Base-by-base conservation (phyloP, 1,140 invertebrate genomes). In the Drosophila ambigua region DNA sequence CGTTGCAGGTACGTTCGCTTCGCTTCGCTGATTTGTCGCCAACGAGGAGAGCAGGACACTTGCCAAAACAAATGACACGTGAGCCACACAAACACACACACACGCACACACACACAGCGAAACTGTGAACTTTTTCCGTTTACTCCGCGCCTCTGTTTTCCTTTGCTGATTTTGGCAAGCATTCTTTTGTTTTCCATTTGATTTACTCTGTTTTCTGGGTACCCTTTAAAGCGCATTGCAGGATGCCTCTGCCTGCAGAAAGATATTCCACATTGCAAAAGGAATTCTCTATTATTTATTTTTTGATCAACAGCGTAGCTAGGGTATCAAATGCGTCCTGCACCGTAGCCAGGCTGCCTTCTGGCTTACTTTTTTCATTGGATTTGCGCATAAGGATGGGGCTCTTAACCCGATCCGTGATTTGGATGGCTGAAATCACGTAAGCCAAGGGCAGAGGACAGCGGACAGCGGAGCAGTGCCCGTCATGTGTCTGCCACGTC, bases 31-130 rank as follows among this genome's bases (percentile, higher is more conserved):
- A 76, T 72, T 75, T 66, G 71, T 61, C 59, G 63, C 60, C 59
- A 73, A 62, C 50, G 59, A 51, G 50, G 41, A 13, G 35, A 64
- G 61, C 49, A 74, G 69, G 71, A 68, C 60, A 66, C 72, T 66
- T 66, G 80, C 76, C 80, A 84, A 79, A 83, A 79, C 72, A 84
- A 84, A 84, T 84, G 72, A 79, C 80, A 84, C 80, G 80, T 84
- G 77, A 84, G 80, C 76, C 63, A 54, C 54, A 77, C 43, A 75
- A 9, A 11, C 35, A 35, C 8, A 4, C 46, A 9, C 8, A 15
- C n/a, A n/a, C 3, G 0, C 23, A 16, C 16, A 16, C 16, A 16
- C 46, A 9, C 20, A 15, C n/a, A n/a, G 16, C 16, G 31, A 31
- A 31, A 3, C n/a, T n/a, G n/a, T n/a, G n/a, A n/a, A 9, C 16